Evolutionary conservation across 2,888 invertebrate genomes (phyloP).

Genomic region (Parnassius mnemosyne): DNA sequence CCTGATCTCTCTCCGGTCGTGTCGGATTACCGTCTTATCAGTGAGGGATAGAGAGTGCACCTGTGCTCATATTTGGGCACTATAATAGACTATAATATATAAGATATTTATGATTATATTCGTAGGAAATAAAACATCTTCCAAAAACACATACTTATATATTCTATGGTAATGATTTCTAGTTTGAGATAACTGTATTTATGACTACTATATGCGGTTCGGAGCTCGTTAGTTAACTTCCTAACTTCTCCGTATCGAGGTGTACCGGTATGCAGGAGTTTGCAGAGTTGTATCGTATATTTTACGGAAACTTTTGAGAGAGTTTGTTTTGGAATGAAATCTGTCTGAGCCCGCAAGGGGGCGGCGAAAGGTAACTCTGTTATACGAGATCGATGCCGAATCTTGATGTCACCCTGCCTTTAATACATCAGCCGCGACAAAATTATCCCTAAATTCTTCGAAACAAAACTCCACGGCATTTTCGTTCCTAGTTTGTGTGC

Average conservation of each 20-base stretch:
- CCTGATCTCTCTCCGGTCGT: too few species aligned
- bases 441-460: slow-evolving; percentile 20
- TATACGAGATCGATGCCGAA: slow-evolving; percentile 45
- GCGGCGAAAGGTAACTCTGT: slow-evolving; percentile 35
- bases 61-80: too few species aligned
- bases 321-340: slow-evolving; percentile 27
- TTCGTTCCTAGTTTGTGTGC: slow-evolving; percentile 20
- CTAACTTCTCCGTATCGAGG: slow-evolving; percentile 12
- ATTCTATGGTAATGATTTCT: too few species aligned
- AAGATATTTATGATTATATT: too few species aligned
- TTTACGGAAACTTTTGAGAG: slow-evolving; percentile 27
- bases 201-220: background rate
- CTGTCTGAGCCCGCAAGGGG: slow-evolving; percentile 36
- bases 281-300: slow-evolving; percentile 22
- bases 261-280: slow-evolving; percentile 20
- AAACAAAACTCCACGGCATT: background rate
- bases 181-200: too few species aligned
- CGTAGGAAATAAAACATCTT: too few species aligned
- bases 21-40: too few species aligned
- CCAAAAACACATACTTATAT: too few species aligned
- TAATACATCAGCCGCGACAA: slow-evolving; percentile 21
- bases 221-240: slow-evolving; percentile 19
- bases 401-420: slow-evolving; percentile 36
- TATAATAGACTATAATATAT: too few species aligned
- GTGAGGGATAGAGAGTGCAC: too few species aligned